Evolutionary conservation across 2,797 vertebrate species (phyloP), one percentile per base, ranked within the genome.

Genomic region (Pantherophis alleghaniensis): DNA sequence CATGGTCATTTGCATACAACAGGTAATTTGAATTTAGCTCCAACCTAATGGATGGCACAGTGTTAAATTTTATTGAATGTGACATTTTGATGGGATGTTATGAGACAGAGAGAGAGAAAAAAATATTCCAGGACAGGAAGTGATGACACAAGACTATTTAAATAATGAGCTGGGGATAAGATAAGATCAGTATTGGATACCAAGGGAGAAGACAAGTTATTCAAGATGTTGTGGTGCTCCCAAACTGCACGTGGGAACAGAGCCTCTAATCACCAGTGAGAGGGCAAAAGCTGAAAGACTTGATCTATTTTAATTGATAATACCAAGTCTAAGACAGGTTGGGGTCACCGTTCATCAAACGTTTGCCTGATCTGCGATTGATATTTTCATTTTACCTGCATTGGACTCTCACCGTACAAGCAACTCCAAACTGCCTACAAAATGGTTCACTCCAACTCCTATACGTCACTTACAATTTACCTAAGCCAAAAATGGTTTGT

Each of bases 401-500:
- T 14, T 79, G 28, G 42, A 51, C 24, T 89, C 90, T 24, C 24
- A 20, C 37, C 53, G 3, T 32, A 57, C 32, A 24, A 86, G 60
- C 13, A 22, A 63, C 53, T 55, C 86, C 14, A 51, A 66, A 79
- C 28, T 61, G 28, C 47, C 63, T 60, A 16, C 51, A 88, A 56
- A 86, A 86, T 91, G 93, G 90, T 89, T 93, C 87, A 37, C 24
- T 66, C 87, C 93, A 91, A 37, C 6, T 42, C 11, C 57, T n/a
- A 51, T 22, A 32, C 57, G 28, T 91, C 90, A 91, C 32, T 83
- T 26, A 51, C 28, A 28, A 51, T 32, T 88, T 59, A 53, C 20
- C 51, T 13, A 26, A 57, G 53, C 42, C 10, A 57, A 79, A n/a
- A 56, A 69, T 60, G 56, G 90, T 61, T 42, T 13, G 66, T 66